Evolutionary conservation across 2,113 vertebrate species (phyloP).

Genomic region (Ophiodon elongatus): DNA sequence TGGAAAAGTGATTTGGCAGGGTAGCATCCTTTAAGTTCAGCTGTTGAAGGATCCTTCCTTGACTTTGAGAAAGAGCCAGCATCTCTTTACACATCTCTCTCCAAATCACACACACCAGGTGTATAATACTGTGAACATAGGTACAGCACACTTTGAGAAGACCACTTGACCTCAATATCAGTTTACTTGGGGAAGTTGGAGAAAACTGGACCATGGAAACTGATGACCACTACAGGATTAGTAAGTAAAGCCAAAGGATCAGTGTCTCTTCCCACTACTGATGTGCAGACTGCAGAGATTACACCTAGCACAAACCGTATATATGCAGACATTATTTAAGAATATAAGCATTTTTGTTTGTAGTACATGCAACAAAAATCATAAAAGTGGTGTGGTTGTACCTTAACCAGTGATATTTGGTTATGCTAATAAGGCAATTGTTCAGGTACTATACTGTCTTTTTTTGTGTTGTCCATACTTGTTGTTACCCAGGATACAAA

Average conservation of each 20-base stretch:
- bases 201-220: slow-evolving; percentile 12
- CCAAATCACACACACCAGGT: not conserved
- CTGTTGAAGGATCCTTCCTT: not conserved
- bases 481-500: not conserved
- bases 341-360: not conserved
- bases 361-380: not conserved
- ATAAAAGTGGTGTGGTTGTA: not conserved
- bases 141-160: slow-evolving; percentile 6
- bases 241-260: slow-evolving; percentile 13
- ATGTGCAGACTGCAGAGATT: not conserved
- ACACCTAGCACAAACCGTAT: not conserved
- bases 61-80: not conserved
- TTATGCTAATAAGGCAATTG: not conserved
- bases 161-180: not conserved
- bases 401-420: not conserved
- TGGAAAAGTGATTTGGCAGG: not conserved
- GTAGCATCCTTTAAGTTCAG: not conserved
- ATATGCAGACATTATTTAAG: not conserved
- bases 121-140: slow-evolving; percentile 14
- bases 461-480: not conserved
- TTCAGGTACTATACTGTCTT: not conserved
- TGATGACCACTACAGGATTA: not conserved
- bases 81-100: slow-evolving; percentile 7
- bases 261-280: not conserved
- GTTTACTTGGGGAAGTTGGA: slow-evolving; percentile 11